Evolutionary conservation across 1,140 invertebrate species (phyloP).

Genomic region (Musca domestica): DNA sequence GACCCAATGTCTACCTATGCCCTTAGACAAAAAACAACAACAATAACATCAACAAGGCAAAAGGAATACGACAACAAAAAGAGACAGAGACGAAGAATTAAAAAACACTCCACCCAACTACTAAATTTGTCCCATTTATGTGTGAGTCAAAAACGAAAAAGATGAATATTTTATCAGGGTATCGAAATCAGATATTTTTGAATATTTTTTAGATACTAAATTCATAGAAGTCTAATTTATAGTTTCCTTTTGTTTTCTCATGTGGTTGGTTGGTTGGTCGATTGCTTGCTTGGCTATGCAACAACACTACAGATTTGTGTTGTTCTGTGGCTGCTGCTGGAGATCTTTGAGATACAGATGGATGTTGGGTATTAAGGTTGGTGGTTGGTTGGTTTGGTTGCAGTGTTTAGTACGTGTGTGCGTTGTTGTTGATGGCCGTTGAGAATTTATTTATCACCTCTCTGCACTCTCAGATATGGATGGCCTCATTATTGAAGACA

Average conservation of each 20-base stretch:
- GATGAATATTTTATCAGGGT: conserved; percentile 51
- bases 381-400: too few species aligned
- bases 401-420: neutral
- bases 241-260: conserved; percentile 22
- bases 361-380: too few species aligned
- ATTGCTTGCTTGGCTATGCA: neutral
- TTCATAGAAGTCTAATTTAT: conserved; percentile 19
- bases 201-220: conserved; percentile 13
- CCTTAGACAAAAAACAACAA: conserved; percentile 8
- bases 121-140: conserved; percentile 2
- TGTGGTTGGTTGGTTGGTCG: neutral
- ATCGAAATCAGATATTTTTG: conserved; percentile 50
- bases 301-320: neutral
- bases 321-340: neutral
- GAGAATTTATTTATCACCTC: conserved; percentile 12
- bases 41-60: too few species aligned
- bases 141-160: conserved; percentile 27
- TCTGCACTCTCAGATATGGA: neutral
- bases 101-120: neutral
- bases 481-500: conserved; percentile 20
- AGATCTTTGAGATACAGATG: conserved; percentile 1
- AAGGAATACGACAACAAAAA: too few species aligned
- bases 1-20: conserved; percentile 44
- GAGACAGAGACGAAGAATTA: too few species aligned
- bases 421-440: neutral